These are phyloP conservation scores for Trypoxylus dichotomus DNA, from an alignment of 1,140 invertebrate genomes.

Conservation along the genomic window DNA sequence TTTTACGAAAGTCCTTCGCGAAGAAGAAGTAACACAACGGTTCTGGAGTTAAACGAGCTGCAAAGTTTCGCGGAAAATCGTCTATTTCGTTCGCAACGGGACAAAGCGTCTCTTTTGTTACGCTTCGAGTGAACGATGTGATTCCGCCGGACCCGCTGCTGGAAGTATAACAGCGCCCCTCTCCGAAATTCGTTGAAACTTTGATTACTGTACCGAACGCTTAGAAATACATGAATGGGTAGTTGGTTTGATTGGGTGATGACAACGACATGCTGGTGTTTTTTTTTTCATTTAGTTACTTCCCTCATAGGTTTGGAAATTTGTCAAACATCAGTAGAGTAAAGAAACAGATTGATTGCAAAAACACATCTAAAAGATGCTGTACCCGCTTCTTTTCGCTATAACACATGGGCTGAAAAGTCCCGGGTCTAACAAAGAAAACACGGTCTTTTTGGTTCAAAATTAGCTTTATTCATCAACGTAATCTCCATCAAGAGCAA, in stretches of 20 bases:
- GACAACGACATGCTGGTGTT: neutral
- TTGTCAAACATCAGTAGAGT: too few relatives aligned
- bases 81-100: neutral
- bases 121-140: neutral
- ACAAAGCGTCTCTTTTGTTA: neutral
- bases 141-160: neutral
- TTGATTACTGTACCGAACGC: constrained; percentile 8
- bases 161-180: neutral
- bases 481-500: too few relatives aligned
- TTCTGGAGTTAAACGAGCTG: constrained; percentile 19
- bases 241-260: neutral
- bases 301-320: too few relatives aligned
- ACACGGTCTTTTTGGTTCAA: too few relatives aligned
- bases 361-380: too few relatives aligned
- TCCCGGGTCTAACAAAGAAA: too few relatives aligned
- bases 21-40: neutral
- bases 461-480: too few relatives aligned
- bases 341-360: too few relatives aligned
- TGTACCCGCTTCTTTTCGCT: too few relatives aligned
- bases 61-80: neutral
- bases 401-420: too few relatives aligned
- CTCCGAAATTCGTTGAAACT: neutral
- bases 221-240: neutral
- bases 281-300: neutral
- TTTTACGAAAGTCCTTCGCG: neutral